Evolutionary conservation across 2,113 vertebrate species (phyloP), one percentile per base, ranked within the genome.

Genomic region (Ivindomyrus marchei): DNA sequence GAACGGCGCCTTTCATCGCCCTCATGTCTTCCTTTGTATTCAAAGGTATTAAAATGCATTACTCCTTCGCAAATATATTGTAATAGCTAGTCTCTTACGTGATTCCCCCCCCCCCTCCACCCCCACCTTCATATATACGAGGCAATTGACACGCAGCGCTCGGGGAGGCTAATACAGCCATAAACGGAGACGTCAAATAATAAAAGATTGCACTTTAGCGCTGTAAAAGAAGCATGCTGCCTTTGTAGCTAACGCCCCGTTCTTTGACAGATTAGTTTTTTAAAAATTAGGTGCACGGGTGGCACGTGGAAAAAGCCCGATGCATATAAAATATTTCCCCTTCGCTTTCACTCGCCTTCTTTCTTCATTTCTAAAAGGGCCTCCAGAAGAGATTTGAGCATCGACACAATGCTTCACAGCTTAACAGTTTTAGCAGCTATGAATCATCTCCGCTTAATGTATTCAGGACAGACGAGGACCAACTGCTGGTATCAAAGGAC

Each of bases 401-500:
- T 97, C 97, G 97, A 96, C 96, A 96, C 96, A 97, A 97, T 96
- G 97, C 97, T 97, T 97, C 96, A 96, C 95, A 95, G 96, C 97
- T 97, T 97, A 97, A 96, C 97, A 96, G 97, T 97, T 97, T 96
- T 96, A 95, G 95, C 96, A 96, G 96, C 96, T 96, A 96, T 97
- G 95, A 97, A 97, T 97, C 96, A 97, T 97, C 96, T 27, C 95
- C 94, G 93, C 95, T 95, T 99, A 99, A 98, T 99, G 97, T 98
- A 99, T 98, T 99, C 98, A 96, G 96, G 96, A 97, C 97, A 97
- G 97, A 97, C 97, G 96, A 96, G 96, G 97, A 97, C 96, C 96
- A 97, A 97, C 97, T 97, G 97, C 97, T 95, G 96, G 97, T 98
- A 98, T 99, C 98, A 99, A 98, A 99, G 97, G 97, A 97, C 97